A percentile compares a stretch with the other conserved stretches of the same genome.
Evolutionary conservation across 2,113 vertebrate species (phyloP).

Genomic region (Scartelaos histophorus): DNA sequence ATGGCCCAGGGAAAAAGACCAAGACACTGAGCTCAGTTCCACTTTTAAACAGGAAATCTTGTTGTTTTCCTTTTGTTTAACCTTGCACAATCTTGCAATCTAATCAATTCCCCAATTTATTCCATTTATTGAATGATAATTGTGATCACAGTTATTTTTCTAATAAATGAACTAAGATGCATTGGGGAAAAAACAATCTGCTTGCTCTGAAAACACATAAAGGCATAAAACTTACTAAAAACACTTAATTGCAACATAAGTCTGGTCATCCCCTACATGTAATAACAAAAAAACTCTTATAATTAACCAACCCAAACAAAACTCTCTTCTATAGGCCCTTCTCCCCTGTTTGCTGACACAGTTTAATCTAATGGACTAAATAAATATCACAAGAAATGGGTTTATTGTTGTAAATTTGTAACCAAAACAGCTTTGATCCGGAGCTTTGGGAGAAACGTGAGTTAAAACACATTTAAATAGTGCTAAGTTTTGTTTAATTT

Average conservation of each 20-base stretch:
- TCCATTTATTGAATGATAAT: too few species aligned
- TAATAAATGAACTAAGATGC: too few species aligned
- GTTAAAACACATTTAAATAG: constrained; percentile 43
- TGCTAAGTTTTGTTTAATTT: constrained; percentile 29
- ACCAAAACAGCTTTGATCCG: constrained; percentile 26
- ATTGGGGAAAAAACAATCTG: too few species aligned
- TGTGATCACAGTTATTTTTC: too few species aligned
- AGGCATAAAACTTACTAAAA: too few species aligned
- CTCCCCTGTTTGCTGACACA: constrained; percentile 43
- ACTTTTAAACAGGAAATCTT: constrained; percentile 43
- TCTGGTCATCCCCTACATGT: too few species aligned
- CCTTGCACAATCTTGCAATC: not conserved
- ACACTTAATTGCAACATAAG: too few species aligned
- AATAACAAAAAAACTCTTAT: too few species aligned
- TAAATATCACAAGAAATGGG: constrained; percentile 34
- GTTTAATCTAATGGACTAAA: constrained; percentile 54
- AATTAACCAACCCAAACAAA: too few species aligned
- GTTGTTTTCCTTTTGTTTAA: not conserved
- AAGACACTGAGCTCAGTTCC: constrained; percentile 51
- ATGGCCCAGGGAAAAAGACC: constrained; percentile 72
- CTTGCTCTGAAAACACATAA: too few species aligned
- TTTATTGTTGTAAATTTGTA: constrained; percentile 45
- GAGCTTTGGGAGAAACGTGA: constrained; percentile 37
- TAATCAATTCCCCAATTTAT: not conserved
- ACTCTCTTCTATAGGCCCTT: constrained; percentile 18